Evolutionary conservation across 2,888 invertebrate species (phyloP).

Genomic region (Brachynemurus nebulosus): DNA sequence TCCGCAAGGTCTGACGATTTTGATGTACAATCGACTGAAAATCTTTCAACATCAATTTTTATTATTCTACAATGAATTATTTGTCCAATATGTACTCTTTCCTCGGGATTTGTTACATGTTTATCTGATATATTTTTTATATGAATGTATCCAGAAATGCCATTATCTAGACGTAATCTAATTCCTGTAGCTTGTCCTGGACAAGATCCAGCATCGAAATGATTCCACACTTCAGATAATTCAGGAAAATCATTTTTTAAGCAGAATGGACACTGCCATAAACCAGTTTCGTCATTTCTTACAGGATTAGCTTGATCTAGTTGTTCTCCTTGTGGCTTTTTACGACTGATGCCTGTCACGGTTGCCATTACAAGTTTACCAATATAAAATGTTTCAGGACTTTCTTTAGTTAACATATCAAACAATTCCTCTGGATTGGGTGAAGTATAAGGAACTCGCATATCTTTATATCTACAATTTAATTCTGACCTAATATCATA

Average conservation of each 20-base stretch:
- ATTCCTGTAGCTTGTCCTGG: conserved; percentile 94
- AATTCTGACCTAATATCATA: conserved; percentile 95
- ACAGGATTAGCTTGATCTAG: conserved; percentile 92
- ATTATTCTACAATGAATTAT: conserved; percentile 76
- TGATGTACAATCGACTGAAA: conserved; percentile 85
- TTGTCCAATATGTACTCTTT: conserved; percentile 74
- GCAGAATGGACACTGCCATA: conserved; percentile 98
- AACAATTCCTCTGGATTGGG: conserved; percentile 81
- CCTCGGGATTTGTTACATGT: conserved; percentile 84
- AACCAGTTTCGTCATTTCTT: conserved; percentile 81
- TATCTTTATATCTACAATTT: conserved; percentile 85
- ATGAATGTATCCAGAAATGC: conserved; percentile 79
- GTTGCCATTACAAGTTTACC: conserved; percentile 73
- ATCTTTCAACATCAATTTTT: conserved; percentile 93
- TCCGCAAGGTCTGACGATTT: conserved; percentile 86
- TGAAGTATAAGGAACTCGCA: conserved; percentile 61
- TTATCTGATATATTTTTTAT: conserved; percentile 89
- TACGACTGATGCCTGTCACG: conserved; percentile 69
- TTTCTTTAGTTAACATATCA: conserved; percentile 91
- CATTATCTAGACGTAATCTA: conserved; percentile 76
- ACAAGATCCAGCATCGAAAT: conserved; percentile 91
- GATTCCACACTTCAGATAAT: conserved; percentile 94
- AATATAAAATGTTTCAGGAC: conserved; percentile 84
- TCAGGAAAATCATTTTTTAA: conserved; percentile 92
- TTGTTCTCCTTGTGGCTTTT: conserved; percentile 85